These are phyloP conservation scores for Nycticorax nycticorax DNA, from an alignment of 2,113 vertebrate genomes.

Conservation along the genomic window DNA sequence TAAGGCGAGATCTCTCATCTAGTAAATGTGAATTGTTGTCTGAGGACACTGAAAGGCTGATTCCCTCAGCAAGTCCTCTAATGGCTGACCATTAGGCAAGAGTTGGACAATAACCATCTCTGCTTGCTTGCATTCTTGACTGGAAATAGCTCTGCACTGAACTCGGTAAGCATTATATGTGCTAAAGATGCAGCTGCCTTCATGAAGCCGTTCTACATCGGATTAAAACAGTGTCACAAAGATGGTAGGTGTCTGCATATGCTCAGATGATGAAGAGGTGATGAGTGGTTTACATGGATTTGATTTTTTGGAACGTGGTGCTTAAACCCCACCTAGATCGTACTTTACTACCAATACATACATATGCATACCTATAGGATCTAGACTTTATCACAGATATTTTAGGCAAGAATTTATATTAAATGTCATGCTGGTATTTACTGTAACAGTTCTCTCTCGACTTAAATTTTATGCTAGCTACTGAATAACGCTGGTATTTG, in stretches of 20 bases:
- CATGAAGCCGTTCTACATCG: not conserved
- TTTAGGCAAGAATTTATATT: slow-evolving; percentile 15
- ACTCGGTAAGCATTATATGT: not conserved
- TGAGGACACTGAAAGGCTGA: not conserved
- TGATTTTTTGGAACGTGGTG: not conserved
- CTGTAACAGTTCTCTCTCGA: not conserved
- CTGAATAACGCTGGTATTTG: not conserved
- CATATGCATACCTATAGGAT: not conserved
- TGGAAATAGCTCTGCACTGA: not conserved
- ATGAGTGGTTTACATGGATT: not conserved
- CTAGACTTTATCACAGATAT: not conserved
- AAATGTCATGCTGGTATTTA: slow-evolving; percentile 20
- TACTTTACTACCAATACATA: not conserved
- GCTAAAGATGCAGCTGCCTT: not conserved
- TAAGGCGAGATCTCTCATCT: not conserved
- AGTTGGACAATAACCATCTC: not conserved
- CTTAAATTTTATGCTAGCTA: not conserved
- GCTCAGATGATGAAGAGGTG: slow-evolving; percentile 7
- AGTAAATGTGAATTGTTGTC: not conserved
- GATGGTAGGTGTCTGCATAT: slow-evolving; percentile 10
- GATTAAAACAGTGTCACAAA: not conserved
- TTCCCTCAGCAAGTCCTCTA: not conserved
- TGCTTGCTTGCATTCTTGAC: not conserved
- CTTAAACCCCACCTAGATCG: not conserved
- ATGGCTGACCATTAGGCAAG: not conserved